Evolutionary conservation across 2,888 invertebrate species (phyloP).

Genomic region (Entomobrya proxima): DNA sequence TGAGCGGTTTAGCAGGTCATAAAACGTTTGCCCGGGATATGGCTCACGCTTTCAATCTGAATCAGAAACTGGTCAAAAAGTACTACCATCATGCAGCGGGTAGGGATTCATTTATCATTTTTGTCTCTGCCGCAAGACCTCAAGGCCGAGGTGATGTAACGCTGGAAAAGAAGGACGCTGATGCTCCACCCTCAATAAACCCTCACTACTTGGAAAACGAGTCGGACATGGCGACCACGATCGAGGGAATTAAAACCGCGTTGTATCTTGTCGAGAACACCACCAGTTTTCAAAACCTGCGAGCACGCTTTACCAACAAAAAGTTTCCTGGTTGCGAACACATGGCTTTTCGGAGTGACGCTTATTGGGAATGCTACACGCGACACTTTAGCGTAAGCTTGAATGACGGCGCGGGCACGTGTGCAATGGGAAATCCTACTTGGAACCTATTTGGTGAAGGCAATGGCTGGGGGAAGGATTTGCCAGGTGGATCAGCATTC

Average conservation of each 20-base stretch:
- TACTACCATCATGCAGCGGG: conserved; percentile 66
- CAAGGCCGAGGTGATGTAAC: conserved; percentile 63
- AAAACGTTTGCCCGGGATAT: conserved; percentile 66
- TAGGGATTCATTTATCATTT: conserved; percentile 67
- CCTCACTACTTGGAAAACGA: conserved; percentile 70
- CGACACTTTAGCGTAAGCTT: conserved; percentile 76
- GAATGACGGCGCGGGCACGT: conserved; percentile 72
- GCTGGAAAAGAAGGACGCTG: conserved; percentile 64
- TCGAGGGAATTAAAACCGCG: conserved; percentile 66
- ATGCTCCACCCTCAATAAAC: conserved; percentile 58
- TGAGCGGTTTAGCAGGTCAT: conserved; percentile 64
- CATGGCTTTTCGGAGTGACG: conserved; percentile 75
- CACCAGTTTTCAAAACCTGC: conserved; percentile 65
- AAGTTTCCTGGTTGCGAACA: conserved; percentile 70
- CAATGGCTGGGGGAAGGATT: conserved; percentile 40
- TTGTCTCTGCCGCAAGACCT: conserved; percentile 64
- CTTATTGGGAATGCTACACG: conserved; percentile 76
- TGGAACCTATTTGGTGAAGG: conserved; percentile 43
- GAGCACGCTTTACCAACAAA: conserved; percentile 68
- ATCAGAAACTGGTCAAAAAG: conserved; percentile 60
- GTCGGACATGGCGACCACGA: conserved; percentile 57
- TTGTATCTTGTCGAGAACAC: conserved; percentile 70
- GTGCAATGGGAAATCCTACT: conserved; percentile 67
- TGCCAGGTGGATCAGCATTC: background rate
- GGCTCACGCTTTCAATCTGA: conserved; percentile 66